Percentiles rank a stretch among this genome's conserved stretches.
phyloP scores from a whole-genome alignment of 2,113 vertebrate genomes.

The Aegypius monachus region DNA sequence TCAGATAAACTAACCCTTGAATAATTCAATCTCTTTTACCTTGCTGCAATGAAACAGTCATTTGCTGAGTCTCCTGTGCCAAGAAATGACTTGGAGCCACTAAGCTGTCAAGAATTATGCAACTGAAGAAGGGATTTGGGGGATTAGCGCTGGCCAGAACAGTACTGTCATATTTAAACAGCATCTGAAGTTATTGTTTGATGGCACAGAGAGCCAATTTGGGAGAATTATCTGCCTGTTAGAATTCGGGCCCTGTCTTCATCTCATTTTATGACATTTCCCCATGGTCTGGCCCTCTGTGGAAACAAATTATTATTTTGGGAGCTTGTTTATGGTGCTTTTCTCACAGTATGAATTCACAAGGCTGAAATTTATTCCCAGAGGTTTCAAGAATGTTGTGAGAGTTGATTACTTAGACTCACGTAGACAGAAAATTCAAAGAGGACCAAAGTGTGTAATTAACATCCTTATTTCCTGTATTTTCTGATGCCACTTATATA shows the following conservation, averaged over 20 bases:
- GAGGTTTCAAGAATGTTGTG: not conserved
- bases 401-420: not conserved
- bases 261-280: not conserved
- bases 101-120: not conserved
- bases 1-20: not conserved
- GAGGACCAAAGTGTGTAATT: not conserved
- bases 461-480: not conserved
- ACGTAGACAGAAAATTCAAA: not conserved
- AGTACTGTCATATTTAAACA: slow-evolving; percentile 7
- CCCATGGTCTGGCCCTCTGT: not conserved
- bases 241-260: not conserved
- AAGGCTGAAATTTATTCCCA: not conserved
- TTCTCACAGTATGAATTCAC: not conserved
- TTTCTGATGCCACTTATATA: not conserved
- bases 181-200: not conserved
- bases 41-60: not conserved
- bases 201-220: not conserved
- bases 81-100: not conserved
- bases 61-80: not conserved
- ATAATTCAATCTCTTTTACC: not conserved
- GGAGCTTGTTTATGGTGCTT: not conserved
- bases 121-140: not conserved
- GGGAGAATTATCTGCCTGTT: slow-evolving; percentile 1
- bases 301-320: not conserved
- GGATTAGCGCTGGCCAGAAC: not conserved